These are phyloP conservation scores for Pachyramphus minor DNA, from an alignment of 2,113 vertebrate genomes.

Conservation along the genomic window DNA sequence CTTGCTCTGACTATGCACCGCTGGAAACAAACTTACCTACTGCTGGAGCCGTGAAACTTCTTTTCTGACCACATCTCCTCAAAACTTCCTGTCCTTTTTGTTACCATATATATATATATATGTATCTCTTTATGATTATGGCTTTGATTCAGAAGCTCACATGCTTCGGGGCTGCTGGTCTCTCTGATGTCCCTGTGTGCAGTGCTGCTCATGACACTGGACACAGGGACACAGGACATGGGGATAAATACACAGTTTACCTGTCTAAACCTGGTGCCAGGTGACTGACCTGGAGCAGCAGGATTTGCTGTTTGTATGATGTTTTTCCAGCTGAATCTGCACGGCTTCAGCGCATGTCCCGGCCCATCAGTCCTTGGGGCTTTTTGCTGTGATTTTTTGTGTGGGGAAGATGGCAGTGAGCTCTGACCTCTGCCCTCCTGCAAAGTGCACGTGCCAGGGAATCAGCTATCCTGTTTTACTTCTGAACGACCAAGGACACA, in stretches of 20 bases:
- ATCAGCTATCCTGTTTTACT: neutral
- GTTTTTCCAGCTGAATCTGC: neutral
- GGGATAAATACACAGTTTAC: neutral
- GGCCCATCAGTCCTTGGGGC: fast-evolving
- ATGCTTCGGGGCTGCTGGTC: neutral
- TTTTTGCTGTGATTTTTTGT: neutral
- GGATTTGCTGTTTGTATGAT: neutral
- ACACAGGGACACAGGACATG: neutral
- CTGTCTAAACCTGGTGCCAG: neutral
- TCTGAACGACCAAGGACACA: neutral
- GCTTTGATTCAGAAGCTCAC: neutral
- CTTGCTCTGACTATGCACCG: neutral
- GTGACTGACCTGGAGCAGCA: neutral
- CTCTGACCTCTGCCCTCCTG: neutral
- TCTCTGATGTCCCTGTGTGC: neutral
- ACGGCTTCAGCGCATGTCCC: neutral
- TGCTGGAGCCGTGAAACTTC: neutral
- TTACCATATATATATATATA: neutral
- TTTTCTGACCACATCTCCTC: neutral
- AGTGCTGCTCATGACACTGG: neutral
- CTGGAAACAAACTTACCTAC: neutral
- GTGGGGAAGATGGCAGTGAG: neutral
- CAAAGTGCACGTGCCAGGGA: neutral
- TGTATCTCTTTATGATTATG: neutral
- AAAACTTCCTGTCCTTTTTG: neutral